phyloP scores from a whole-genome alignment of 2,797 vertebrate species.

The Spondyliosoma cantharus region DNA sequence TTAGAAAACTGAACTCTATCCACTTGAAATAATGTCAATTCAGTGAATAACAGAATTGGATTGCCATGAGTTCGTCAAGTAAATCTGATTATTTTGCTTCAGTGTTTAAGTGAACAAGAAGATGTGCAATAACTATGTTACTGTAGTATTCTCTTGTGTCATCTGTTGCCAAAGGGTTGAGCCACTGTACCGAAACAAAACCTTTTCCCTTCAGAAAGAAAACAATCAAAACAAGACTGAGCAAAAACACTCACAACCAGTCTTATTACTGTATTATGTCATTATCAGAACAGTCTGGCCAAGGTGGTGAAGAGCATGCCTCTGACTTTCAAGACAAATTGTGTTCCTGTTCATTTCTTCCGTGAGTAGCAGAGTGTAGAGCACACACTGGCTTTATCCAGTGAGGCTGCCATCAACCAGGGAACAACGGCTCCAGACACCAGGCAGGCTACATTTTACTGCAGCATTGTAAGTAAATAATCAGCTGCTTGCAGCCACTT shows the following conservation, averaged over 20 bases:
- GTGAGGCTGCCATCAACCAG: constrained; percentile 40
- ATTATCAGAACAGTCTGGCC: constrained; percentile 10
- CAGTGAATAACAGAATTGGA: no score
- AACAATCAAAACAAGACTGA: constrained; percentile 10
- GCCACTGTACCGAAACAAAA: not conserved
- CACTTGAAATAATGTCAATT: not conserved
- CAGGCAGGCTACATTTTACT: constrained; percentile 14
- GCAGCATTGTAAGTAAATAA: constrained; percentile 33
- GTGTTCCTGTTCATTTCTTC: constrained; percentile 41
- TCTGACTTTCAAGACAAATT: constrained; percentile 32
- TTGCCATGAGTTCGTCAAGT: no score
- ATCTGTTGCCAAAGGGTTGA: not conserved
- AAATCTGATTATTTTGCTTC: no score
- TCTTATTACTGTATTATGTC: constrained; percentile 10
- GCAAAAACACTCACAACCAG: not conserved
- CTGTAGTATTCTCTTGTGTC: not conserved
- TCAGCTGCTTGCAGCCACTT: constrained; percentile 56
- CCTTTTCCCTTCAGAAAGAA: not conserved
- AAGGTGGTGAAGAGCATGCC: not conserved
- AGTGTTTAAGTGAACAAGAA: not conserved
- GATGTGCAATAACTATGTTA: not conserved
- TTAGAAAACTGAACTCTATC: not conserved
- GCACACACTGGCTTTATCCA: constrained; percentile 34
- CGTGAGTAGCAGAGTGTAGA: constrained; percentile 17
- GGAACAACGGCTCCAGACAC: constrained; percentile 21